Evolutionary conservation across 1,140 invertebrate species (phyloP), one percentile per base, ranked within the genome.

Genomic region (Bombus waltoni): DNA sequence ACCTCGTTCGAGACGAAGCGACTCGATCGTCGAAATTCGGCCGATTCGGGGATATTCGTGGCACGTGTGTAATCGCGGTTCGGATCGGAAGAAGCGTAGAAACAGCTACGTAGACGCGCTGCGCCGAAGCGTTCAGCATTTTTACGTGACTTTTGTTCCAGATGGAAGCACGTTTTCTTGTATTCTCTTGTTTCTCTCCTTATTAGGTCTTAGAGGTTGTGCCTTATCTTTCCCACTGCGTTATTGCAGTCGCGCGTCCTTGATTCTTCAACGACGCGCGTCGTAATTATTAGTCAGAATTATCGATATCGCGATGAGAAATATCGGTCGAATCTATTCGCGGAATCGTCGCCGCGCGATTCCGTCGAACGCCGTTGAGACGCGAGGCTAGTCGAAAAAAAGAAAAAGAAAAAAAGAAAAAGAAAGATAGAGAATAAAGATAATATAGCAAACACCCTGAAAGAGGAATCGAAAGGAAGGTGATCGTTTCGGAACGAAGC

Each of bases 381-480:
- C 1, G 3, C 22, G 18, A n/a, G 3, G 28, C 18, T 2, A 9
- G 74, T 38, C 1, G 35, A 22, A 38, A 1, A 3, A 22, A 2
- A 2, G 32, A 47, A 32, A 53, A 59, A 32, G n/a, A n/a, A 22
- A n/a, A 28, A 3, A 28, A 28, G 1, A 35, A 8, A 28, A 80
- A 47, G 8, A 0, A 0, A 10, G 9, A 9, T 13, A 62, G 5
- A 35, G 40, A 22, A n/a, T 5, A 0, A 28, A 62, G 47, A 53
- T 22, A 53, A 53, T 53, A 62, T 1, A n/a, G 59, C 59, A n/a
- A 28, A 25, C 28, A 11, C 28, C 59, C 42, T 18, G 32, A 42
- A 25, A 40, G 4, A 57, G 25, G 74, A 83, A 84, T 83, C 75
- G 82, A 83, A 76, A 76, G 72, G 72, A 76, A 82, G 42, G 25